Evolutionary conservation across 1,140 invertebrate genomes (phyloP), one percentile per base, ranked within the genome.

Genomic region (Pseudomyrmex pallidus): DNA sequence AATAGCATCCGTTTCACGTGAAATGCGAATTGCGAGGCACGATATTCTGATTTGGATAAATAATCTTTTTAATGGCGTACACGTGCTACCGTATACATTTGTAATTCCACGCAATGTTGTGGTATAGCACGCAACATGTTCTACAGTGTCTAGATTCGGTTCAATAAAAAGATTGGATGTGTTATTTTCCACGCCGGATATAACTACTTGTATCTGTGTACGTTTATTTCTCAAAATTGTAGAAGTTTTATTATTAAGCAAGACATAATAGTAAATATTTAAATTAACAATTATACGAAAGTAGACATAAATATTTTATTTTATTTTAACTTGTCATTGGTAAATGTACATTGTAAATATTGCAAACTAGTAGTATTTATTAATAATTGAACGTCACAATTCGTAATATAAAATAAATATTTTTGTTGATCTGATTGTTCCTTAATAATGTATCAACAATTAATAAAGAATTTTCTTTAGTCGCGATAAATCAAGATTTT

Each of bases 81-180:
- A 90, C 90, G 86, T 91, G 90, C 73, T 63, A 56, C 35, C 61
- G 74, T 78, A 90, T 90, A 85, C 90, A 91, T 91, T 91, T 90
- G 88, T 91, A 88, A 90, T 90, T 85, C 67, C 77, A 82, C 52
- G 80, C 85, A 90, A 86, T 82, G 86, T 66, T 67, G 83, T 20
- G 62, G 61, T 54, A 54, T 64, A 77, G 50, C 90, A 91, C 86
- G 90, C 90, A 82, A 90, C 22, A 50, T 74, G 35, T 35, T 35
- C 74, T 57, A 61, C 61, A 56, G 74, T 52, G 76, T 63, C 67
- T 74, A 59, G 85, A 86, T 90, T 90, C 74, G 83, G 76, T 86
- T 87, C 78, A 80, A 89, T 84, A 84, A 87, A 86, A 84, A 85
- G 74, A 62, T 78, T 62, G 76, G 61, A 85, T 54, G 87, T 52